Evolutionary conservation across 2,113 vertebrate species (phyloP).

Genomic region (Corvus cornix): DNA sequence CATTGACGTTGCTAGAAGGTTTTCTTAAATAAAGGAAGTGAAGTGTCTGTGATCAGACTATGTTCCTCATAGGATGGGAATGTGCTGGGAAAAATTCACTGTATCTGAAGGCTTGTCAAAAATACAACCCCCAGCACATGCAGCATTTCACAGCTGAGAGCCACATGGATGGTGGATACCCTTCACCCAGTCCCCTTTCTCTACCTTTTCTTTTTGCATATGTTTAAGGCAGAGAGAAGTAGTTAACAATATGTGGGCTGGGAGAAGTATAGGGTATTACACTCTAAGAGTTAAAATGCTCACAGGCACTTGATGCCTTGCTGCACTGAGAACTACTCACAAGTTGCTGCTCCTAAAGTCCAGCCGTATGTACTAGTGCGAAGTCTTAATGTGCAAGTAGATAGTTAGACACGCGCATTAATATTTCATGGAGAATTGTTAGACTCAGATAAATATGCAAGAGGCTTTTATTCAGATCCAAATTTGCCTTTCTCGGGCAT

Average conservation of each 20-base stretch:
- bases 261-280: not conserved
- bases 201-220: not conserved
- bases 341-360: not conserved
- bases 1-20: not conserved
- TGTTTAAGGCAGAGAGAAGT: not conserved
- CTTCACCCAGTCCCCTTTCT: not conserved
- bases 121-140: not conserved
- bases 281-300: not conserved
- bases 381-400: not conserved
- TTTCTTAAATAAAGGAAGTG: not conserved
- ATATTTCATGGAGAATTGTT: conserved; percentile 23
- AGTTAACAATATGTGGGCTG: not conserved
- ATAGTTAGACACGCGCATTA: conserved; percentile 4
- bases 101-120: not conserved
- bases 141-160: not conserved
- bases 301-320: not conserved
- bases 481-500: not conserved
- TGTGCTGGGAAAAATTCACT: not conserved
- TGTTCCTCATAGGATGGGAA: not conserved
- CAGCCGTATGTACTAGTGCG: not conserved
- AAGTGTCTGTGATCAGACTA: not conserved
- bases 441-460: conserved; percentile 5
- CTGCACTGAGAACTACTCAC: not conserved
- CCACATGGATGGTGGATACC: not conserved
- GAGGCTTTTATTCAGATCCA: not conserved